Evolutionary conservation across 2,888 invertebrate genomes (phyloP), one percentile per base, ranked within the genome.

Genomic region (Melinaea marsaeus): DNA sequence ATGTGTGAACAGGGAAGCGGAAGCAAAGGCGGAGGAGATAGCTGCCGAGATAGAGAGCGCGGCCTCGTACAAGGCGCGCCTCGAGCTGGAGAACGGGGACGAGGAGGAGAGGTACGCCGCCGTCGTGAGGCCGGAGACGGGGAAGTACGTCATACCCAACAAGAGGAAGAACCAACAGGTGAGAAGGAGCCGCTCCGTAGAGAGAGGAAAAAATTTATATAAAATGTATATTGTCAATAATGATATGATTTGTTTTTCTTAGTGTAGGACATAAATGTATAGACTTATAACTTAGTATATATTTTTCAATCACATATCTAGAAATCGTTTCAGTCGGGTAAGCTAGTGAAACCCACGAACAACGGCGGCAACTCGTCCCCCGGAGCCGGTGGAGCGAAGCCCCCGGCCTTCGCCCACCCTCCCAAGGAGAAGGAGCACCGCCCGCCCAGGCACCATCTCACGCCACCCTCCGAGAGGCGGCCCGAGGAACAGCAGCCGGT

Each of bases 31-130:
- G 0, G 95, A 95, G 58, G 95, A 95, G 80, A 95, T 99, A 70
- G 99, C 99, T 0, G 95, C 94, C 55, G 98, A 98, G 88, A 99
- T 99, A 68, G 98, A 99, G 81, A 94, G 92, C 77, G 95, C 95
- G 77, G 95, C 96, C 1, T 91, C 93, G 62, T 96, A 97, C 79
- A 95, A 95, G 79, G 94, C 95, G 47, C 93, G 97, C 69, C 92
- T 95, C 58, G 97, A 96, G 72, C 84, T 98, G 46, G 98, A 98
- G 88, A 98, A 98, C 86, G 98, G 97, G 0, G 97, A 97, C 79
- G 97, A 97, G 78, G 98, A 98, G 83, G 94, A 96, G 68, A 79
- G 93, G 73, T 98, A 93, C 88, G 97, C 98, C 58, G 95, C 98
- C 11, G 98, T 98, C 22, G 92, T 94, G 67, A 91, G 96, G 59